Percentiles rank a stretch among this genome's conserved stretches.
These are phyloP conservation scores for Littorina saxatilis DNA, from an alignment of 1,140 invertebrate species.

Conservation along the genomic window DNA sequence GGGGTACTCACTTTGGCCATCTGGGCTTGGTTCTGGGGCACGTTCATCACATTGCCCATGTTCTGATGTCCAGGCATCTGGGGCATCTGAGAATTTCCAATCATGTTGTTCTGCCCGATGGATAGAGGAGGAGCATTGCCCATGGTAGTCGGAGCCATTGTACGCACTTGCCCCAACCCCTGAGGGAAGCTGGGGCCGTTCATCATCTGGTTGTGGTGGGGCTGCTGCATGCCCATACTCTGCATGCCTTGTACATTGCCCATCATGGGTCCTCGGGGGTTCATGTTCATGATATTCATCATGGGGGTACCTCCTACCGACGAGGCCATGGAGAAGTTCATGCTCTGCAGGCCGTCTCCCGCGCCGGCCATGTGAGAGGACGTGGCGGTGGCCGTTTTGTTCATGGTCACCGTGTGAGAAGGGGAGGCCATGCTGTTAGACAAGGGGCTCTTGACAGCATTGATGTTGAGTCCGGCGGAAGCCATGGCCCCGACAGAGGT, in stretches of 20 bases:
- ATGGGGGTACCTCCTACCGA: conserved; percentile 31
- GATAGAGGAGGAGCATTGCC: conserved; percentile 49
- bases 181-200: conserved; percentile 71
- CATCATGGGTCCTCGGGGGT: conserved; percentile 47
- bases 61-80: conserved; percentile 56
- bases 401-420: conserved; percentile 24
- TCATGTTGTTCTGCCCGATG: conserved; percentile 58
- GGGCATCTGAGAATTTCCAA: conserved; percentile 52
- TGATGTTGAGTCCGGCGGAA: conserved; percentile 54
- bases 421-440: conserved; percentile 26
- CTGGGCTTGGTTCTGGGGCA: conserved; percentile 53
- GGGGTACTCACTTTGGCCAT: conserved; percentile 40
- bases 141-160: conserved; percentile 45
- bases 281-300: conserved; percentile 43
- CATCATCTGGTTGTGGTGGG: conserved; percentile 66
- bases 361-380: conserved; percentile 38
- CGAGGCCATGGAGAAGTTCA: conserved; percentile 34
- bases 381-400: conserved; percentile 33
- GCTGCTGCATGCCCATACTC: conserved; percentile 44
- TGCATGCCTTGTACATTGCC: conserved; percentile 43
- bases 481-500: conserved; percentile 61
- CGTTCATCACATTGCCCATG: conserved; percentile 63
- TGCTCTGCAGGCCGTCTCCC: conserved; percentile 34
- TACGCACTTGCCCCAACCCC: conserved; percentile 63
- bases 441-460: conserved; percentile 38